phyloP scores from a whole-genome alignment of 2,888 invertebrate species.

The Timandra comae region DNA sequence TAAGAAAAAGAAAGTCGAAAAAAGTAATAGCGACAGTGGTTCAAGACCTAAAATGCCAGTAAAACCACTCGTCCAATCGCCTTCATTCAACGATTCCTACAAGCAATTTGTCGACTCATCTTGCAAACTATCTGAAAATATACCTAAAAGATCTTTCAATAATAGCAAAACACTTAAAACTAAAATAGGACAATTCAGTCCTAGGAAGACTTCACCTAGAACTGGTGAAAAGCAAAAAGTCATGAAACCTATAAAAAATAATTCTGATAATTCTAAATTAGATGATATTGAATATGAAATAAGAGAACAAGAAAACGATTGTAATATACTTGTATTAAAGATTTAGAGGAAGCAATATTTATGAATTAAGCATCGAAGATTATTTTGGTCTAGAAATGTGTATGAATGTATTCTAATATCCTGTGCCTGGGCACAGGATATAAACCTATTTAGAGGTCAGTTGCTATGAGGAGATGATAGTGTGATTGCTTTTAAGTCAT shows the following conservation, averaged over 20 bases:
- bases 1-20: slow-evolving; percentile 14
- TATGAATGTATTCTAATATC: too few species aligned
- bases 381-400: too few species aligned
- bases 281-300: slow-evolving; percentile 49
- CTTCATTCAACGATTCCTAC: slow-evolving; percentile 50
- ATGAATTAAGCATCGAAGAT: too few species aligned
- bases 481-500: too few species aligned
- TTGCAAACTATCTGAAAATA: slow-evolving; percentile 5
- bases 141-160: slow-evolving; percentile 4
- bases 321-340: slow-evolving; percentile 61
- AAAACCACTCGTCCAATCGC: slow-evolving; percentile 19
- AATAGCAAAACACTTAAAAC: slow-evolving; percentile 41
- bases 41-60: slow-evolving; percentile 7
- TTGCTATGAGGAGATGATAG: too few species aligned
- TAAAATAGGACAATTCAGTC: slow-evolving; percentile 45
- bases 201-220: slow-evolving; percentile 7
- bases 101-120: slow-evolving; percentile 46
- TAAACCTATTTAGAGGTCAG: too few species aligned
- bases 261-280: slow-evolving; percentile 2
- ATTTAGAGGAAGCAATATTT: too few species aligned
- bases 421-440: too few species aligned
- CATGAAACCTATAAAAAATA: slow-evolving; percentile 13
- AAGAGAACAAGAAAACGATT: slow-evolving; percentile 54
- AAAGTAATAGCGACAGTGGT: slow-evolving; percentile 4
- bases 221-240: slow-evolving; percentile 3